A percentile compares a stretch with the other conserved stretches of the same genome.
Conservation (phyloP, 1,140 invertebrate genomes). For the Ganaspis sp. region DNA sequence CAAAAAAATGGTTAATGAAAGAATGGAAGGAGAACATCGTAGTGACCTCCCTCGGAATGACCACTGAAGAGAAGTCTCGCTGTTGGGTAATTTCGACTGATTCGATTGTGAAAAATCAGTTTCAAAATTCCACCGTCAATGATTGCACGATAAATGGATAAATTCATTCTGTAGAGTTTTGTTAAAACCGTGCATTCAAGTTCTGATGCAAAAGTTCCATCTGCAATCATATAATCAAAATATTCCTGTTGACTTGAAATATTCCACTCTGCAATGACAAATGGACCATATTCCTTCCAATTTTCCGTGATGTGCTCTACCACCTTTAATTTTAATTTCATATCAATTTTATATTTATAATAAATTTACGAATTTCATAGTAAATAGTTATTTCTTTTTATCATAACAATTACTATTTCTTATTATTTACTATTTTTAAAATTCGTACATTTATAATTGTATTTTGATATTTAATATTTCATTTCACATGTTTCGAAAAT, state of each 20-base stretch:
- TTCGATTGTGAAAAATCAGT: constrained; percentile 60
- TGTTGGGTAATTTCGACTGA: constrained; percentile 47
- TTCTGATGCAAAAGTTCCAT: constrained; percentile 67
- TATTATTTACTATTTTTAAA: no score
- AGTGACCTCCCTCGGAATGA: constrained; percentile 65
- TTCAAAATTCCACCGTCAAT: constrained; percentile 51
- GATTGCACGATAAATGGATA: constrained; percentile 66
- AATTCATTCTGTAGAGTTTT: constrained; percentile 63
- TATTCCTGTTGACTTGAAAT: constrained; percentile 60
- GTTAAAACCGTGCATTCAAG: constrained; percentile 67
- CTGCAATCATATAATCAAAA: constrained; percentile 60
- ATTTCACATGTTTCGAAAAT: no score
- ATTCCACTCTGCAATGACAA: constrained; percentile 68
- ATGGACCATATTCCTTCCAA: constrained; percentile 64
- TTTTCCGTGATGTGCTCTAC: constrained; percentile 61
- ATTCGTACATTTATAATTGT: no score
- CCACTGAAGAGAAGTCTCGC: constrained; percentile 66
- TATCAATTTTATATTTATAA: not conserved
- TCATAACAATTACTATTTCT: no score
- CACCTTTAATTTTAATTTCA: constrained; percentile 52
- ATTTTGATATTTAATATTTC: no score
- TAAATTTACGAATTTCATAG: no score
- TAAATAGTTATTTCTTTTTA: no score
- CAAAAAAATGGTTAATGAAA: not conserved
- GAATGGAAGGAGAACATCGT: constrained; percentile 60